These are phyloP conservation scores for Clamator glandarius DNA, from an alignment of 2,797 vertebrate genomes.

Conservation along the genomic window DNA sequence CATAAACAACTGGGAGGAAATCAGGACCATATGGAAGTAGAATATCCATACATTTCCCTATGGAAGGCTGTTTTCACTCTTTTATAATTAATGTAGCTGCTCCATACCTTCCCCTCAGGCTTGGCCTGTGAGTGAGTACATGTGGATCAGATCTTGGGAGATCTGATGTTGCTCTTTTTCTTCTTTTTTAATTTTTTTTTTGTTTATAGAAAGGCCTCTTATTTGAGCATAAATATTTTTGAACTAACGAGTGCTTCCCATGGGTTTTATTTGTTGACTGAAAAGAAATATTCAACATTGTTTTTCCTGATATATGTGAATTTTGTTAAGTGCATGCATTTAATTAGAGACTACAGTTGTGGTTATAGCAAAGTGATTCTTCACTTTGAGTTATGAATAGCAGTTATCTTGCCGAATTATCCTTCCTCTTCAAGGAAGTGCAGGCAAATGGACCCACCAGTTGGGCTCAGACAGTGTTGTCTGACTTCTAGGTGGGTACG, in stretches of 20 bases:
- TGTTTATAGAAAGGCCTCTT: not conserved
- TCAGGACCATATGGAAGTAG: not conserved
- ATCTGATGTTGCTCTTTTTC: not conserved
- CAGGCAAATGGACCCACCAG: not conserved
- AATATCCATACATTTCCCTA: not conserved
- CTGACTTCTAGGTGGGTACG: not conserved
- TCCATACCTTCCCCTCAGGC: not conserved
- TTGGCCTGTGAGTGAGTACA: not conserved
- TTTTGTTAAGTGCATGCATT: not conserved
- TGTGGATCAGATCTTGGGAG: not conserved
- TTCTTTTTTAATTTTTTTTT: not conserved
- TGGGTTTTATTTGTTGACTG: conserved; percentile 1
- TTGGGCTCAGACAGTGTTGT: not conserved
- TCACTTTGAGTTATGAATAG: not conserved
- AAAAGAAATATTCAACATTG: not conserved
- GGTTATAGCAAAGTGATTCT: not conserved
- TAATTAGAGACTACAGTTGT: not conserved
- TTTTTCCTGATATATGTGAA: not conserved
- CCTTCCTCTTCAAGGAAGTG: not conserved
- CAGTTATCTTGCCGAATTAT: not conserved
- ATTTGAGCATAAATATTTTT: not conserved
- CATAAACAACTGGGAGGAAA: not conserved
- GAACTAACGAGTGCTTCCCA: not conserved
- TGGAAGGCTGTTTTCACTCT: not conserved
- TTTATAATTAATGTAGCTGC: not conserved